These are phyloP conservation scores for Ectropis grisescens DNA, from an alignment of 1,140 invertebrate species.

Conservation along the genomic window DNA sequence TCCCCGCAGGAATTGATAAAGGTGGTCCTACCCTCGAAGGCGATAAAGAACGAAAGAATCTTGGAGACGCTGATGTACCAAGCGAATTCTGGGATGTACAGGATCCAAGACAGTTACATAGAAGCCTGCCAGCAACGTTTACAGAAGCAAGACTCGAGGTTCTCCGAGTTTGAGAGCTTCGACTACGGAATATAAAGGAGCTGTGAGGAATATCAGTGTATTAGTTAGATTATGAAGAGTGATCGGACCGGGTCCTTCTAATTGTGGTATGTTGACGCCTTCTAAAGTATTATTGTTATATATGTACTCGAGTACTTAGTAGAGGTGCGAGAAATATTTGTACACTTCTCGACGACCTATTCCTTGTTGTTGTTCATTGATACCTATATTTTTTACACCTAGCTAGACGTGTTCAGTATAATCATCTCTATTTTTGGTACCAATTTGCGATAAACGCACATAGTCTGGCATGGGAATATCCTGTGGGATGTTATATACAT, in stretches of 20 bases:
- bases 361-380: conserved; percentile 68
- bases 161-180: conserved; percentile 85
- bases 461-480: conserved; percentile 26
- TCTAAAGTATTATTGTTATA: conserved; percentile 68
- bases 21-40: conserved; percentile 92
- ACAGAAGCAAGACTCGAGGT: conserved; percentile 88
- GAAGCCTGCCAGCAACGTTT: conserved; percentile 89
- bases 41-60: conserved; percentile 93
- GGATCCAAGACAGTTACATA: conserved; percentile 89
- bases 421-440: conserved; percentile 68
- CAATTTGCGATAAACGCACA: conserved; percentile 42
- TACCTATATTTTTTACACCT: conserved; percentile 68
- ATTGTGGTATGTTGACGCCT: conserved; percentile 61
- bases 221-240: conserved; percentile 55
- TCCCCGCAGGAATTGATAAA: conserved; percentile 94
- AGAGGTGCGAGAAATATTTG: conserved; percentile 62
- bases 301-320: conserved; percentile 48
- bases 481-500: too few species aligned
- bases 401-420: conserved; percentile 64
- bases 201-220: conserved; percentile 65
- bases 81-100: conserved; percentile 92
- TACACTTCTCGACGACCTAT: conserved; percentile 64
- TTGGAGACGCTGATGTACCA: conserved; percentile 94
- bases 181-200: conserved; percentile 76
- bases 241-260: conserved; percentile 47